Conservation (phyloP, 2,888 invertebrate species). For the Rhingia campestris region DNA sequence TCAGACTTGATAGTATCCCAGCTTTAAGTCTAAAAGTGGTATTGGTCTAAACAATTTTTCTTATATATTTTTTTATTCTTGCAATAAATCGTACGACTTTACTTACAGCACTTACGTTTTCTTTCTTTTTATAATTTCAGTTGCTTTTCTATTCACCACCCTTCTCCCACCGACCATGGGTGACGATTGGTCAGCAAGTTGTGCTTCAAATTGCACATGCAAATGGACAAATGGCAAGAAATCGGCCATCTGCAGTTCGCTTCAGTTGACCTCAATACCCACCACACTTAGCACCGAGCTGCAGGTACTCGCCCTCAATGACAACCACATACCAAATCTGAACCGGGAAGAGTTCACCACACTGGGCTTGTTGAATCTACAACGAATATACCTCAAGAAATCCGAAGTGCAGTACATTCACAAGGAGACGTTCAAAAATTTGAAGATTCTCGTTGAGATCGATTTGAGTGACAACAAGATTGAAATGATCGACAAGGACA, state of each 20-base stretch:
- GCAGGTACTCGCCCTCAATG: conserved; percentile 93
- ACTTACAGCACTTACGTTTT: background rate
- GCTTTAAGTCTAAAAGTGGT: no score
- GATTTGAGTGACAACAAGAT: conserved; percentile 93
- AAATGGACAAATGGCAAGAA: conserved; percentile 97
- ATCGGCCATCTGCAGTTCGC: conserved; percentile 92
- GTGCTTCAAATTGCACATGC: conserved; percentile 93
- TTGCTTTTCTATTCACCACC: conserved; percentile 75
- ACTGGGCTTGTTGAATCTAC: conserved; percentile 91
- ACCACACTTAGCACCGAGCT: conserved; percentile 86
- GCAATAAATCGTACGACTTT: background rate
- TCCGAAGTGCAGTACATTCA: conserved; percentile 90
- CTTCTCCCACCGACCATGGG: conserved; percentile 83
- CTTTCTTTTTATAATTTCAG: conserved; percentile 58
- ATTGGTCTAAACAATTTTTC: no score
- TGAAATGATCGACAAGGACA: conserved; percentile 88
- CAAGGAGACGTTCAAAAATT: conserved; percentile 92
- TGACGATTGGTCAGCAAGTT: conserved; percentile 92
- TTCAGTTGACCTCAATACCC: conserved; percentile 91
- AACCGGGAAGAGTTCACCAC: conserved; percentile 91
- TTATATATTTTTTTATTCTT: no score
- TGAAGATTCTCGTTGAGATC: conserved; percentile 93
- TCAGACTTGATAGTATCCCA: no score
- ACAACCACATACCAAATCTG: conserved; percentile 90
- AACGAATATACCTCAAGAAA: conserved; percentile 90